Percentiles rank a stretch among this genome's conserved stretches.
Conservation (phyloP, 2,113 vertebrate species). For the Pungitius pungitius region DNA sequence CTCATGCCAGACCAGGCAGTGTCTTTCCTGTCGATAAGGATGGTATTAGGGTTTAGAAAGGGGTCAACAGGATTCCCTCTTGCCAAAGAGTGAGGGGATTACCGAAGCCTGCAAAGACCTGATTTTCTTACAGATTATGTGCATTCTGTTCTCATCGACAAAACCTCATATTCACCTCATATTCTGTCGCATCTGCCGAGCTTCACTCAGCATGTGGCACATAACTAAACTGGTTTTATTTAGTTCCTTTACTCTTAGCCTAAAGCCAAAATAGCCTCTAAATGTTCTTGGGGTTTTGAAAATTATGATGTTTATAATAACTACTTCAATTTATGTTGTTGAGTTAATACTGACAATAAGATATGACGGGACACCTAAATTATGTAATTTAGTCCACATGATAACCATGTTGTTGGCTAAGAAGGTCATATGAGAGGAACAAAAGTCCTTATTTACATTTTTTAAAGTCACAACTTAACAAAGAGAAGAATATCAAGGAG, state of each 20-base stretch:
- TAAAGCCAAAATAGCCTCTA: slow-evolving; percentile 1
- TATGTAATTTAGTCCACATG: slow-evolving; percentile 13
- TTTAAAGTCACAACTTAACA: background rate
- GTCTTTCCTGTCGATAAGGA: slow-evolving; percentile 51
- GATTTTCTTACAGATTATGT: slow-evolving; percentile 78
- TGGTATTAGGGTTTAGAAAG: slow-evolving; percentile 54
- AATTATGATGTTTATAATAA: background rate
- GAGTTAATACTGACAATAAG: background rate
- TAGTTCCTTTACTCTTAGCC: background rate
- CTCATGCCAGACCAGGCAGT: slow-evolving; percentile 27
- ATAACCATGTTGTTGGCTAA: background rate
- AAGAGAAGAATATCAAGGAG: background rate
- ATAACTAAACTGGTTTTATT: slow-evolving; percentile 14
- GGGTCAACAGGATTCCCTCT: slow-evolving; percentile 62
- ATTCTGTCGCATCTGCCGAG: slow-evolving; percentile 10
- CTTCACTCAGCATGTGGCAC: background rate
- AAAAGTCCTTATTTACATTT: slow-evolving; percentile 3
- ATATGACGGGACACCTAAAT: slow-evolving; percentile 8
- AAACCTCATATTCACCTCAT: slow-evolving; percentile 29
- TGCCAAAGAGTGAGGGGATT: slow-evolving; percentile 64
- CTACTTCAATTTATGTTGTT: background rate
- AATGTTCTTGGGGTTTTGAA: slow-evolving; percentile 14
- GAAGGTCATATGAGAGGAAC: background rate
- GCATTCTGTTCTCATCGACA: slow-evolving; percentile 73
- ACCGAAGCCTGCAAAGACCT: slow-evolving; percentile 71